Evolutionary conservation across 2,888 invertebrate species (phyloP).

Genomic region (Synergus laeviventris): DNA sequence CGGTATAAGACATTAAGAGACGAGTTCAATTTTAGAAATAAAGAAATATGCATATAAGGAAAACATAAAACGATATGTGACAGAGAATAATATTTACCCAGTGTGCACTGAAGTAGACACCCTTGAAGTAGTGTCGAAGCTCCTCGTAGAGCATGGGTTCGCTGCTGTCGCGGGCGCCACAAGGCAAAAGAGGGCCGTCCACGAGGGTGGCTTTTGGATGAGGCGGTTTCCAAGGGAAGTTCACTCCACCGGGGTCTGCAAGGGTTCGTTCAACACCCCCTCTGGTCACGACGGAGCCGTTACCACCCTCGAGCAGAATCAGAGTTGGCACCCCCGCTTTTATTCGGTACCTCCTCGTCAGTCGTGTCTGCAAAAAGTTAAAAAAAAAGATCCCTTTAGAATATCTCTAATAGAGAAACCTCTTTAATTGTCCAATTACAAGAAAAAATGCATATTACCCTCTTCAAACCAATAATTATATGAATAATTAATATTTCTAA

Average conservation of each 20-base stretch:
- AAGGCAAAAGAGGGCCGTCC: slow-evolving; percentile 72
- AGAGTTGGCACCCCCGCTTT: slow-evolving; percentile 87
- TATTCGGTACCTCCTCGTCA: slow-evolving; percentile 87
- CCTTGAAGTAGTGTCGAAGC: slow-evolving; percentile 82
- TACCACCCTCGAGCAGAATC: slow-evolving; percentile 81
- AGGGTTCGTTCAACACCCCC: slow-evolving; percentile 82
- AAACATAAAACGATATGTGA: slow-evolving; percentile 33
- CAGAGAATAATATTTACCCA: slow-evolving; percentile 82
- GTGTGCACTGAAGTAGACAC: slow-evolving; percentile 92
- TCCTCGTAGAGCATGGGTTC: slow-evolving; percentile 79
- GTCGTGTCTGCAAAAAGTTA: slow-evolving; percentile 80
- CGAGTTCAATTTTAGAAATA: not conserved
- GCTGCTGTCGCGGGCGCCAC: slow-evolving; percentile 71
- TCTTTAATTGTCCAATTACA: not conserved
- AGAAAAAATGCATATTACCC: not conserved
- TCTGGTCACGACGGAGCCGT: slow-evolving; percentile 83
- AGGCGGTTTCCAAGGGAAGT: slow-evolving; percentile 89
- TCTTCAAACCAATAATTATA: too few species aligned
- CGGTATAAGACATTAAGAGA: not conserved
- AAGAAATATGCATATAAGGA: not conserved
- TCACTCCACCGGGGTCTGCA: slow-evolving; percentile 81
- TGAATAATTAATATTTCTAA: too few species aligned
- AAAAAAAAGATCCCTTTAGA: slow-evolving; percentile 36
- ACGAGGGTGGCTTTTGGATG: slow-evolving; percentile 74
- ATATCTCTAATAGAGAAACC: not conserved